Base-by-base conservation (phyloP, 2,797 vertebrate species). In the Tragelaphus eurycerus region DNA sequence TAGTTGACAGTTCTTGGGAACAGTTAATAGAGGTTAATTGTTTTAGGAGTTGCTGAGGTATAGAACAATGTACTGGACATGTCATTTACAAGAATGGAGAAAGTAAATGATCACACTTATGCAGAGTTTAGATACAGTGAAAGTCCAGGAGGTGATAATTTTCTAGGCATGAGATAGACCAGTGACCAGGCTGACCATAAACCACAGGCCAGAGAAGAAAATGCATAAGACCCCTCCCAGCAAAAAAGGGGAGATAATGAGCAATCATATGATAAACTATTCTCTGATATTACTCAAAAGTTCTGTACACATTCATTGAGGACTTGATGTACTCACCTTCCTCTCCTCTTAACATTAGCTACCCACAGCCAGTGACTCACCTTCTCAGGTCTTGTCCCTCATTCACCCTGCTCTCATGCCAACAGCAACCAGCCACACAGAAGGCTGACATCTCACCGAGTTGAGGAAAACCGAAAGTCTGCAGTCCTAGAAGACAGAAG, bases 1-100 rank as follows among this genome's bases (percentile, higher is more conserved):
- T 15, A 82, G 19, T 38, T 78, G n/a, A n/a, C n/a, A 91, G 54
- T 27, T 90, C n/a, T 81, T 76, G 11, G 57, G 85, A 95, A 74
- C 16, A 38, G 13, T 79, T 83, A 90, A 64, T 25, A 46, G 17
- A 89, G 4, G 11, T 60, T 52, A 38, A 62, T 85, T 79, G 62
- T 86, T 82, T 92, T 86, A 74, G 16, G 14, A 76, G 74, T 54
- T 78, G 1, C 31, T 82, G n/a, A 89, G 29, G 12, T 85, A 14
- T 9, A 79, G 31, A 87, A 83, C 11, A 60, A 25, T 38, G n/a
- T n/a, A 15, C 17, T 48, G 4, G 43, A 25, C 25, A 19, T 76
- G 6, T 17, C 60, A 78, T 59, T 76, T 83, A n/a, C 57, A 29
- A 62, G 15, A 34, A 4, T 52, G 17, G 7, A 57, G 38, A 85